Conservation (phyloP, 2,888 invertebrate species). For the Cataglyphis livida region DNA sequence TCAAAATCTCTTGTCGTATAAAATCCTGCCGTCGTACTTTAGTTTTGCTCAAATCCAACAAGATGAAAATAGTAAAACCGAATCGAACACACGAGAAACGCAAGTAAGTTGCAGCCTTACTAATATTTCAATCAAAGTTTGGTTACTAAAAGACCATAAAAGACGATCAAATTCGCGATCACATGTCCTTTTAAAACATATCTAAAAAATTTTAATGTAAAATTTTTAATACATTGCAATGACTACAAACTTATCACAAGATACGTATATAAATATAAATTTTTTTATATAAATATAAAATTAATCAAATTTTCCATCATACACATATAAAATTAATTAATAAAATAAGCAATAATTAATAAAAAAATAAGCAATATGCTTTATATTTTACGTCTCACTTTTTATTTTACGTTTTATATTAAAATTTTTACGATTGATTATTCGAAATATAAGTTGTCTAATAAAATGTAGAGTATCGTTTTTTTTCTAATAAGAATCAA, state of each 20-base stretch:
- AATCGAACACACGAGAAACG: conserved; percentile 50
- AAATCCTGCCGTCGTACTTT: conserved; percentile 66
- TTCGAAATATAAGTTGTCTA: not conserved
- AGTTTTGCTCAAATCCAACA: conserved; percentile 64
- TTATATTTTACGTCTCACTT: no score
- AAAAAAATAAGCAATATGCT: no score
- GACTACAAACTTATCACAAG: not conserved
- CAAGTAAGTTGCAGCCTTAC: conserved; percentile 26
- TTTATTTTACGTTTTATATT: not conserved
- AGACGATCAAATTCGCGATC: not conserved
- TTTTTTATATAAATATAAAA: no score
- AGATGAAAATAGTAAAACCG: conserved; percentile 23
- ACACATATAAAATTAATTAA: conserved; percentile 7
- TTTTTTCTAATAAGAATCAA: not conserved
- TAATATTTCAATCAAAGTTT: conserved; percentile 16
- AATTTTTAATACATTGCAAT: not conserved
- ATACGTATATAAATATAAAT: not conserved
- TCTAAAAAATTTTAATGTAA: not conserved
- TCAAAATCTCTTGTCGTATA: conserved; percentile 68
- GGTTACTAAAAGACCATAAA: not conserved
- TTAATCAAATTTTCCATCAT: not conserved
- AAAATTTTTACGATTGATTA: not conserved
- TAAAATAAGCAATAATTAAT: not conserved
- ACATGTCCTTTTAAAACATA: not conserved
- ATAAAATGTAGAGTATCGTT: not conserved